Evolutionary conservation across 2,113 vertebrate genomes (phyloP).

Genomic region (Lophotis ruficrista): DNA sequence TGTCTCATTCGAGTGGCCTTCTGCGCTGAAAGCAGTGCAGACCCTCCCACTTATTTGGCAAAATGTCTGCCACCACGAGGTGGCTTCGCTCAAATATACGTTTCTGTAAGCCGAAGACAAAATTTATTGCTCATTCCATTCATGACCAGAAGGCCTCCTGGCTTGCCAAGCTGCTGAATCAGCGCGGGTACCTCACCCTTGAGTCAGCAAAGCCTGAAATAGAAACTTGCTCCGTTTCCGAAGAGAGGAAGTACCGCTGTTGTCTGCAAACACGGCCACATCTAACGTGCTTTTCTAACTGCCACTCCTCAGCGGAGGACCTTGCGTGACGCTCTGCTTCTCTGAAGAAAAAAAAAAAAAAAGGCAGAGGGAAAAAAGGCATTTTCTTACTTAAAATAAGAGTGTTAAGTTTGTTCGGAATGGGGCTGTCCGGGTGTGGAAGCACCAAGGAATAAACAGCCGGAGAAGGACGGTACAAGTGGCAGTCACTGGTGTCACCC

Average conservation of each 20-base stretch:
- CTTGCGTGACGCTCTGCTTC: neutral
- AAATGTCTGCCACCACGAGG: constrained; percentile 5
- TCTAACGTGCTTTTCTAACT: neutral
- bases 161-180: constrained; percentile 57
- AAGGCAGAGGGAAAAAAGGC: neutral
- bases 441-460: neutral
- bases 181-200: constrained; percentile 51
- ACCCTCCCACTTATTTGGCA: neutral
- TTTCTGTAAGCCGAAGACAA: constrained; percentile 16
- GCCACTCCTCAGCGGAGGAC: fast-evolving
- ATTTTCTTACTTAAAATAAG: neutral
- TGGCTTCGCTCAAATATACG: neutral
- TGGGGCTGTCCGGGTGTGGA: neutral
- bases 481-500: neutral
- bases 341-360: neutral
- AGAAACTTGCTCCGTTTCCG: constrained; percentile 11
- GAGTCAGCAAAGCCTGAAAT: constrained; percentile 61
- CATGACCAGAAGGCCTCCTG: constrained; percentile 25
- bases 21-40: neutral
- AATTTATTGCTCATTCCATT: constrained; percentile 36
- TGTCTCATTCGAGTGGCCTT: neutral
- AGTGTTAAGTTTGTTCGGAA: neutral
- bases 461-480: neutral
- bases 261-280: neutral
- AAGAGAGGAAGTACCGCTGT: constrained; percentile 30